Evolutionary conservation across 1,140 invertebrate genomes (phyloP).

Genomic region (Musca domestica): DNA sequence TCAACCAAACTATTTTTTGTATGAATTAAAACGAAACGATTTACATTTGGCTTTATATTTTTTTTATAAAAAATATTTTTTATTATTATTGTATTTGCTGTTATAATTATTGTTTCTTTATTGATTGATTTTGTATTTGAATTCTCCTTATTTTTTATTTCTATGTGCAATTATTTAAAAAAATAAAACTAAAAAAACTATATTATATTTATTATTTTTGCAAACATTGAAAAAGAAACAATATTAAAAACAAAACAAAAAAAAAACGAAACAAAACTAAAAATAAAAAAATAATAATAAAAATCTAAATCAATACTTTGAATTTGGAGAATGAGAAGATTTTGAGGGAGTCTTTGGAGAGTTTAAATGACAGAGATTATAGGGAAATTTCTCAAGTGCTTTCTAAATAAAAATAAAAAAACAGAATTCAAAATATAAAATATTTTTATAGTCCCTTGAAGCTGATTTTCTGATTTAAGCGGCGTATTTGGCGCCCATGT

Average conservation of each 20-base stretch:
- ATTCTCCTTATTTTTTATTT: slow-evolving; percentile 5
- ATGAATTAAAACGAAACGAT: background rate
- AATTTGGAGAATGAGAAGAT: too few species aligned
- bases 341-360: background rate
- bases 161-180: slow-evolving; percentile 21
- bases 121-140: background rate
- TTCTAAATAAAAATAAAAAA: too few species aligned
- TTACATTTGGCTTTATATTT: background rate
- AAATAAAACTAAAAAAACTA: too few species aligned
- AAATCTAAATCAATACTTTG: background rate
- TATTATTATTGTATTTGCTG: slow-evolving; percentile 8
- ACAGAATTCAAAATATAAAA: too few species aligned
- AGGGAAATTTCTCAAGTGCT: too few species aligned
- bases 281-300: slow-evolving; percentile 5
- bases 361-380: too few species aligned
- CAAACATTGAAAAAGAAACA: slow-evolving; percentile 6
- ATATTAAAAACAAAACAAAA: background rate
- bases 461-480: too few species aligned
- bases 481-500: too few species aligned
- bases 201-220: slow-evolving; percentile 11
- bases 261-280: slow-evolving; percentile 13
- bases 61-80: too few species aligned
- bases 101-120: slow-evolving; percentile 5
- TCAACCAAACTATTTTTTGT: too few species aligned
- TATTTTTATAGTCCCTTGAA: too few species aligned